Base-by-base conservation (phyloP, 2,113 vertebrate species). In the Isichthys henryi region DNA sequence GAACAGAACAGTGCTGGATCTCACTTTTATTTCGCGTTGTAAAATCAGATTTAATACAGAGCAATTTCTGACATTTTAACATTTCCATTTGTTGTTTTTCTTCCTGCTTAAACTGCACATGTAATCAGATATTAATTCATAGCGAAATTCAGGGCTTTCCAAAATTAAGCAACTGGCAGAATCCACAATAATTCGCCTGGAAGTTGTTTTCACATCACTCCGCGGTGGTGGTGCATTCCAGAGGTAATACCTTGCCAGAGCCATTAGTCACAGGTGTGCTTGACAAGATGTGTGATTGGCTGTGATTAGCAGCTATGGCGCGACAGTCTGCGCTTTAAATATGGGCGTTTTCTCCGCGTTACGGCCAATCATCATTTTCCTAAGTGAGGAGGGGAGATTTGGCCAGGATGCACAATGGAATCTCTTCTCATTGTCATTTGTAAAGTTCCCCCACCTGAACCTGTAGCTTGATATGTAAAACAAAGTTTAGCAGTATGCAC, bases 11-110 rank as follows among this genome's bases (percentile, higher is more conserved):
- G 92, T 93, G 92, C 93, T 93, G 94, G 93, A 93, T 95, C 95
- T 95, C 93, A 86, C 92, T 95, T 96, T 96, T 93, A 95, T 95
- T 95, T 93, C 93, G 90, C 87, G 92, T 92, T 90, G 90, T 96
- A 95, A 96, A 95, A 48, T 89, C 89, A 80, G 92, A 94, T 91
- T 95, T 95, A 95, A 94, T 94, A 77, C 92, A 91, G 91, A 91
- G 85, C 89, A 91, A 94, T 94, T 95, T 96, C 46, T 50, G 23
- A 86, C 46, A 86, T 95, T 94, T 95, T 21, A 48, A 93, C 93
- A 95, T 95, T 95, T 96, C 95, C 94, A 95, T 95, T 93, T 94
- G 92, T 91, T 94, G 91, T 92, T 90, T 91, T 87, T 11, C 92
- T 96, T 94, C 93, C 93, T 94, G 94, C 82, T 45, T 17, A 11